Evolutionary conservation across 2,797 vertebrate genomes (phyloP).

Genomic region (Poeciliopsis gracilis): DNA sequence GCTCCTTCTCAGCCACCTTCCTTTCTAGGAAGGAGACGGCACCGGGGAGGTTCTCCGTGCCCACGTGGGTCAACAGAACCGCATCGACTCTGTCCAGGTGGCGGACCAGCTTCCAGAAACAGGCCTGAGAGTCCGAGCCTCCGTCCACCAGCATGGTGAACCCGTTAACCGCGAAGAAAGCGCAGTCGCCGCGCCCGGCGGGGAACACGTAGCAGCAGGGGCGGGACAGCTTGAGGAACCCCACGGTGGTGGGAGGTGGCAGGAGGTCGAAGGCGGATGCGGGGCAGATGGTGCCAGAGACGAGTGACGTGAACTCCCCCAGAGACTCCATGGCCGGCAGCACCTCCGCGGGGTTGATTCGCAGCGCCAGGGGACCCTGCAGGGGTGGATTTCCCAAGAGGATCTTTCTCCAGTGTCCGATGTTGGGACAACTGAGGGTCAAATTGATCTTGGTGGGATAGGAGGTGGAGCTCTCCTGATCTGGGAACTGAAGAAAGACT

Average conservation of each 20-base stretch:
- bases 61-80: constrained; percentile 88
- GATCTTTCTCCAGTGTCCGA: constrained; percentile 84
- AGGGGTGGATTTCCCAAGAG: constrained; percentile 76
- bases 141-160: constrained; percentile 93
- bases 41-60: constrained; percentile 78
- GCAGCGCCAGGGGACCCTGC: constrained; percentile 82
- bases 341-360: constrained; percentile 83
- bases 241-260: constrained; percentile 90
- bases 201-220: constrained; percentile 98
- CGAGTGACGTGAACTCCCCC: constrained; percentile 87
- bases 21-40: constrained; percentile 91
- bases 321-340: constrained; percentile 88
- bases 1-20: constrained; percentile 89
- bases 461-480: constrained; percentile 63
- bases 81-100: constrained; percentile 95
- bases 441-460: constrained; percentile 76
- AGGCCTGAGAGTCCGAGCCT: constrained; percentile 91
- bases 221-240: constrained; percentile 93
- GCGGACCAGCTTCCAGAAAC: constrained; percentile 96
- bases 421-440: constrained; percentile 88
- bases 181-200: constrained; percentile 90
- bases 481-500: constrained; percentile 74
- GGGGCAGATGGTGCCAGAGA: constrained; percentile 80
- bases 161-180: constrained; percentile 94
- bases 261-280: constrained; percentile 90